phyloP scores from a whole-genome alignment of 1,140 invertebrate genomes.

The Gonioctena quinquepunctata region DNA sequence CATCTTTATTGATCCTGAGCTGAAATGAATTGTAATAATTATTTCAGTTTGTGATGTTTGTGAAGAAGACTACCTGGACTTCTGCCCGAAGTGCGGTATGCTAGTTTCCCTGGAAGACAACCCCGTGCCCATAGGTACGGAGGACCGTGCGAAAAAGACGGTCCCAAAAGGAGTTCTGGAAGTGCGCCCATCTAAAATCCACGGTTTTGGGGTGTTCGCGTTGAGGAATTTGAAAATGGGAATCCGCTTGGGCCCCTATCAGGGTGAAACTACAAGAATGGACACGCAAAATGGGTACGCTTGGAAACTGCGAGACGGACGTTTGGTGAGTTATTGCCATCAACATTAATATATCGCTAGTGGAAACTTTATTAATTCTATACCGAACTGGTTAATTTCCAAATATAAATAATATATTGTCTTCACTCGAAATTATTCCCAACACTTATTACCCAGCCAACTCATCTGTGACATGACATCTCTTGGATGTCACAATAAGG shows the following conservation, averaged over 20 bases:
- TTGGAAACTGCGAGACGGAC: constrained; percentile 35
- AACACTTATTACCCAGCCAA: too few species aligned
- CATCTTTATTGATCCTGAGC: too few species aligned
- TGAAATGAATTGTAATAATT: too few species aligned
- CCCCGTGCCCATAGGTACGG: constrained; percentile 21
- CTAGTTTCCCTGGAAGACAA: constrained; percentile 23
- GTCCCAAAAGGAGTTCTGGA: constrained; percentile 18
- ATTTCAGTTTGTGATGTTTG: constrained; percentile 39
- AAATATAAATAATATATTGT: too few species aligned
- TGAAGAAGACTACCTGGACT: constrained; percentile 28
- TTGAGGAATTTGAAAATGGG: constrained; percentile 49
- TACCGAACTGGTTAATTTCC: too few species aligned
- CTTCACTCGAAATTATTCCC: too few species aligned
- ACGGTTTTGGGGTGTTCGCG: constrained; percentile 55
- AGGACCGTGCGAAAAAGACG: constrained; percentile 25
- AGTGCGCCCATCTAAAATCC: constrained; percentile 14
- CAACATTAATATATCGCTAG: too few species aligned
- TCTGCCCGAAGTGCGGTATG: constrained; percentile 35
- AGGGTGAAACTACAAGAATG: constrained; percentile 37
- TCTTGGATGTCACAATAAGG: too few species aligned
- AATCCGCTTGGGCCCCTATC: constrained; percentile 57
- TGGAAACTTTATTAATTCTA: too few species aligned
- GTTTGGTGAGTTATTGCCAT: constrained; percentile 24
- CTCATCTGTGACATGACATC: too few species aligned
- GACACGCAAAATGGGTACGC: constrained; percentile 49